Conservation (phyloP, 1,140 invertebrate species). For the Calycopis cecrops region DNA sequence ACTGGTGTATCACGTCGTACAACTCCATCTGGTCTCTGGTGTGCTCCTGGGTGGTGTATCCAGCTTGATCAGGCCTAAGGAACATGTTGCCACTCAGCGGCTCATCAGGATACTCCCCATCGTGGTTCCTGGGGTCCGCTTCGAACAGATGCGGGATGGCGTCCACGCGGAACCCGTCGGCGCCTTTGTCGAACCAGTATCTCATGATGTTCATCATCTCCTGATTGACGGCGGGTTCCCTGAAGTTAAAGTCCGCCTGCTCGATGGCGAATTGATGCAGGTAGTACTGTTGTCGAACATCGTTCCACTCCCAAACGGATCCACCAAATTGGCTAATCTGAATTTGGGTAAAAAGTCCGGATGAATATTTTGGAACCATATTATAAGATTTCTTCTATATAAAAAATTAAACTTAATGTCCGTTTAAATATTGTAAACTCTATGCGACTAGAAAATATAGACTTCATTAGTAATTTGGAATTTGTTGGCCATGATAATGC, state of each 20-base stretch:
- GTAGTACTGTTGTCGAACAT: constrained; percentile 79
- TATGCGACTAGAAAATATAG: no score
- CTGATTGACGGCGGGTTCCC: constrained; percentile 10
- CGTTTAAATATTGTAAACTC: no score
- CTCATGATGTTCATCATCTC: constrained; percentile 71
- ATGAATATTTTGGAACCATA: no score
- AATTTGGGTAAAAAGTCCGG: background rate
- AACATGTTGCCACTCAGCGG: constrained; percentile 44
- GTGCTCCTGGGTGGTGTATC: constrained; percentile 1
- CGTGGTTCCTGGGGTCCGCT: constrained; percentile 51
- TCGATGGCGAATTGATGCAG: constrained; percentile 78
- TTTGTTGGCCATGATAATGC: no score
- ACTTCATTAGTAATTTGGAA: no score
- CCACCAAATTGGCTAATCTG: constrained; percentile 73
- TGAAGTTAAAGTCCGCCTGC: constrained; percentile 83
- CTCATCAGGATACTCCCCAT: constrained; percentile 75
- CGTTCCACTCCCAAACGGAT: constrained; percentile 79
- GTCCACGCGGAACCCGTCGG: constrained; percentile 82
- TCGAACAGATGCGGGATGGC: constrained; percentile 78
- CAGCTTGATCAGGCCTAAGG: background rate
- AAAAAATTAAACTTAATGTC: no score
- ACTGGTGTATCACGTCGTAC: constrained; percentile 68
- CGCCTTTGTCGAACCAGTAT: constrained; percentile 81
- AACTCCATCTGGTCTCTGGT: constrained; percentile 12
- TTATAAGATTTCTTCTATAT: no score